Evolutionary conservation across 2,888 invertebrate species (phyloP), one percentile per base, ranked within the genome.

Genomic region (Catotricha subobsoleta): DNA sequence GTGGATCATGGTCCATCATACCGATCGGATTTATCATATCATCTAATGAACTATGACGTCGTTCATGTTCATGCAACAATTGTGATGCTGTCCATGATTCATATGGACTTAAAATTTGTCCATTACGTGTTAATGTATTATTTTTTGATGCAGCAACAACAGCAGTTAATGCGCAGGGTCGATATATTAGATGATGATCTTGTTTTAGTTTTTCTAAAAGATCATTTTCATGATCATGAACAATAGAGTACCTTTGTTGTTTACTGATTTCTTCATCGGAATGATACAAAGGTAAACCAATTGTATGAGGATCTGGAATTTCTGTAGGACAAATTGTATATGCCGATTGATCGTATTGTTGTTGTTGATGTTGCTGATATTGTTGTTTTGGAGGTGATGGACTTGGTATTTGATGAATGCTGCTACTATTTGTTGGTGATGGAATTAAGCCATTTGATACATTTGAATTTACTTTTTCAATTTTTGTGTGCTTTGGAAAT

Each of bases 41-140:
- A 12, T 54, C 56, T 50, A 63, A 54, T 0, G 70, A 69, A 48
- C 68, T 69, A 45, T 66, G 66, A 19, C 71, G 55, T 37, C 68
- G 55, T 50, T 72, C 71, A 16, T 27, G 71, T 49, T 71, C 70
- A 47, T 68, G 67, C 2, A 73, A 54, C 10, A 73, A 55, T 48
- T 73, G 71, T 3, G 69, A 68, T 2, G 72, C 72, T 20, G 68
- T 69, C 72, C 73, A 72, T 2, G 68, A 69, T 49, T 69, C 70
- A 50, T 65, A 69, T 1, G 69, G 71, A 47, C 66, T 68, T 25
- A 69, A 52, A 8, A 60, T 58, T 45, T 66, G 55, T 2, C 62
- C 64, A 30, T 57, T 59, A 27, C 66, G 49, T 28, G 60, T 61
- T 12, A 66, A 52, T 2, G 60, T 63, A 39, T 62, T 61, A 43